phyloP scores from a whole-genome alignment of 2,888 invertebrate species.

The Pantelozetes paolii region DNA sequence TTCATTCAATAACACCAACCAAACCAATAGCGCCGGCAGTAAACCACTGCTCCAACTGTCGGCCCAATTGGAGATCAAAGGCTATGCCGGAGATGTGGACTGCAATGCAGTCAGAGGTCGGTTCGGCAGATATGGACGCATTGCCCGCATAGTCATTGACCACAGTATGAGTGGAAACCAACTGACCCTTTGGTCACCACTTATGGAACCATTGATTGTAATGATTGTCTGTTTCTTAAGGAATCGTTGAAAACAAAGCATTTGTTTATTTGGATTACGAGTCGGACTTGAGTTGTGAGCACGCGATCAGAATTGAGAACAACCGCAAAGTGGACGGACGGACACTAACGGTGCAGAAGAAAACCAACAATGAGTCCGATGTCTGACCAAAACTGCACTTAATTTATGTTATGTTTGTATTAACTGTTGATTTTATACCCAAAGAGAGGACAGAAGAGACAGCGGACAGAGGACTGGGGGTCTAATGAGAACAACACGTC shows the following conservation, averaged over 20 bases:
- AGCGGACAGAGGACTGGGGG: background rate
- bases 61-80: constrained; percentile 4
- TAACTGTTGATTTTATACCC: background rate
- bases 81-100: background rate
- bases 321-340: background rate
- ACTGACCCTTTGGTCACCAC: background rate
- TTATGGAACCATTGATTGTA: background rate
- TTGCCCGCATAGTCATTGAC: background rate
- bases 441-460: constrained; percentile 4
- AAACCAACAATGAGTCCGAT: background rate
- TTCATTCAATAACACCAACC: background rate
- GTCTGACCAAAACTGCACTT: background rate
- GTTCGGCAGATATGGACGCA: constrained; percentile 17
- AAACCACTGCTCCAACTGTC: background rate
- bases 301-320: constrained; percentile 14
- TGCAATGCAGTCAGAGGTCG: background rate
- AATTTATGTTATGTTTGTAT: background rate
- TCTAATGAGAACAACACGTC: background rate
- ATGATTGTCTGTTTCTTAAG: background rate
- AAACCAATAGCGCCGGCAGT: background rate
- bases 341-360: background rate
- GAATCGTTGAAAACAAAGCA: background rate
- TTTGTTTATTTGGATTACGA: constrained; percentile 22
- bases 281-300: background rate
- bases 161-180: constrained; percentile 5